These are phyloP conservation scores for Sebastes variabilis DNA, from an alignment of 2,797 vertebrate genomes.

Conservation along the genomic window DNA sequence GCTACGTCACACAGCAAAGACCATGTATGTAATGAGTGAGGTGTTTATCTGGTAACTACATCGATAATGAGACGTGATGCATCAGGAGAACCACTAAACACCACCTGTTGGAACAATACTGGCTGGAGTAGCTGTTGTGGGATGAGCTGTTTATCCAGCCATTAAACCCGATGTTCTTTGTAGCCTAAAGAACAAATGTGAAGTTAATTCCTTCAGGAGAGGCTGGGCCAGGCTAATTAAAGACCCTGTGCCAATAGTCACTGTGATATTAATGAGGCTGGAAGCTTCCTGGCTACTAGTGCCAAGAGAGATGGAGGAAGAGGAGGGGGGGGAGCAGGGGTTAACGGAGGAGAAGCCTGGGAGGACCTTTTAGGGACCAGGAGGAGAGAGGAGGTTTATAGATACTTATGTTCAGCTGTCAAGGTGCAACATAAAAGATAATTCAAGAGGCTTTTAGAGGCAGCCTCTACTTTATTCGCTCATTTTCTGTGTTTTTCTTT, in stretches of 20 bases:
- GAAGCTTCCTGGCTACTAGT: not conserved
- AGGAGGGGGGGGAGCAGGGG: not conserved
- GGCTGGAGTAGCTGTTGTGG: not conserved
- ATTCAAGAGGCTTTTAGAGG: not conserved
- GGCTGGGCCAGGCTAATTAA: constrained; percentile 34
- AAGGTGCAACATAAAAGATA: not conserved
- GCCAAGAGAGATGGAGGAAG: not conserved
- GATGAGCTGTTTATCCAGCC: constrained; percentile 19
- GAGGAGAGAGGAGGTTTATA: not conserved
- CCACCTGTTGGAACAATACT: not conserved
- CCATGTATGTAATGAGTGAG: not conserved
- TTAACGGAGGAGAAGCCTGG: not conserved
- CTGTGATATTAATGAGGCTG: constrained; percentile 48
- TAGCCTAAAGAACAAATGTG: constrained; percentile 19
- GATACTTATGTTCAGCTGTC: not conserved
- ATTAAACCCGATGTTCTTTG: not conserved
- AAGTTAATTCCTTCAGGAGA: constrained; percentile 37
- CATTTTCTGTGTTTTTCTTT: not conserved
- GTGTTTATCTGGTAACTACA: not conserved
- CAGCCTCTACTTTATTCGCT: not conserved
- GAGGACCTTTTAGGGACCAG: not conserved
- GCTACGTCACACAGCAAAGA: not conserved
- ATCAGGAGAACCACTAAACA: not conserved
- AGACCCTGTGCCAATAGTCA: constrained; percentile 31
- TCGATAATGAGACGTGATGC: not conserved